phyloP scores from a whole-genome alignment of 2,113 vertebrate genomes.

The Hippoglossus stenolepis region DNA sequence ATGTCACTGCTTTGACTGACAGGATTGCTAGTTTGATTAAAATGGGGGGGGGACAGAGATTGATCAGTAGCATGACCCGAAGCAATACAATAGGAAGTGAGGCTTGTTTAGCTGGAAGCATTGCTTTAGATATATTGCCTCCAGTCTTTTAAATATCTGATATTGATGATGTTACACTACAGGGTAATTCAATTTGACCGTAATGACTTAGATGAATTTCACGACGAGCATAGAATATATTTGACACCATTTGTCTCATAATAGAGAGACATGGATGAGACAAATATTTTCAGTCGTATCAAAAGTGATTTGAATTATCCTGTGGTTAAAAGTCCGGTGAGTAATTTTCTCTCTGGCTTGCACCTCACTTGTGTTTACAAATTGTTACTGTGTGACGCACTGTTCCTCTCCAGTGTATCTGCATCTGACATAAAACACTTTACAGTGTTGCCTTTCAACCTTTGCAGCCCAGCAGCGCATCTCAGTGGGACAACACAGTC shows the following conservation, averaged over 20 bases:
- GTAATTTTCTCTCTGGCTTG: not conserved
- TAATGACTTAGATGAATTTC: not conserved
- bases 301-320: not conserved
- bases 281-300: not conserved
- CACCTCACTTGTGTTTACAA: slow-evolving; percentile 6
- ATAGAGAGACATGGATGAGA: not conserved
- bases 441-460: slow-evolving; percentile 20
- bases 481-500: slow-evolving; percentile 47
- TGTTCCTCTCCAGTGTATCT: slow-evolving; percentile 7
- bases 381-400: not conserved
- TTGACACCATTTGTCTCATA: not conserved
- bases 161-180: not conserved
- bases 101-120: not conserved
- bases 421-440: slow-evolving; percentile 15
- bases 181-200: not conserved
- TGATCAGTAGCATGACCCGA: slow-evolving; percentile 16
- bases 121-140: not conserved
- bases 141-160: not conserved
- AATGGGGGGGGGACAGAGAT: slow-evolving; percentile 19
- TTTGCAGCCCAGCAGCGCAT: slow-evolving; percentile 49
- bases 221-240: not conserved
- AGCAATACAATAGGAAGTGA: not conserved
- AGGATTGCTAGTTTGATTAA: slow-evolving; percentile 4
- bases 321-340: not conserved
- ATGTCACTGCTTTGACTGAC: slow-evolving; percentile 15